Evolutionary conservation across 2,888 invertebrate genomes (phyloP), one percentile per base, ranked within the genome.

Genomic region (Trichacis sp.): DNA sequence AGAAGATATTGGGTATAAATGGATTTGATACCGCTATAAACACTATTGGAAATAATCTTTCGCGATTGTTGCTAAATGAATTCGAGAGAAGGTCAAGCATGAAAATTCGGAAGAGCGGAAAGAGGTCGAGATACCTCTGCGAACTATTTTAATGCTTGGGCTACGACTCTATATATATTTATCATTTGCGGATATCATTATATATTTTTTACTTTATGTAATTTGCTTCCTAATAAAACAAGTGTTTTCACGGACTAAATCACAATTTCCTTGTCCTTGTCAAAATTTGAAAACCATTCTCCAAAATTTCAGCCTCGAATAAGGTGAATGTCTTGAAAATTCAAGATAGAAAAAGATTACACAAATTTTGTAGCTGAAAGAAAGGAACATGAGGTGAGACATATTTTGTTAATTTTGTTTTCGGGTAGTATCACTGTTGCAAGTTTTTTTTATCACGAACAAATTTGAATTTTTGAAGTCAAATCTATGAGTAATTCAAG

Each of bases 191-290:
- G 67, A 63, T 64, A 67, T 67, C 62, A 67, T 64, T 60, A 67
- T 67, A 67, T 67, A 67, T 67, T 67, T 67, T 67, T 67, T 67
- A 67, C 63, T 67, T 67, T 63, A 67, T 67, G 67, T 67, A 67
- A 67, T 67, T 64, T 62, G 67, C 67, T 67, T 67, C 67, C 67
- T 67, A 67, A 67, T 67, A 67, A 67, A 67, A 67, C 67, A 60
- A 67, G 67, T 67, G 67, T 67, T 67, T 67, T 67, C 67, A 67
- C 67, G 67, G 63, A 67, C 15, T 15, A 24, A 24, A 8, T 24
- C n/a, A n/a, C n/a, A n/a, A n/a, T n/a, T n/a, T n/a, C n/a, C n/a
- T n/a, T n/a, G n/a, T n/a, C n/a, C n/a, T n/a, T n/a, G n/a, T n/a
- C n/a, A n/a, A n/a, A n/a, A n/a, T n/a, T n/a, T n/a, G n/a, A n/a